phyloP scores from a whole-genome alignment of 92 coral and sea anemone species.

The Anthopleura xanthogrammica region DNA sequence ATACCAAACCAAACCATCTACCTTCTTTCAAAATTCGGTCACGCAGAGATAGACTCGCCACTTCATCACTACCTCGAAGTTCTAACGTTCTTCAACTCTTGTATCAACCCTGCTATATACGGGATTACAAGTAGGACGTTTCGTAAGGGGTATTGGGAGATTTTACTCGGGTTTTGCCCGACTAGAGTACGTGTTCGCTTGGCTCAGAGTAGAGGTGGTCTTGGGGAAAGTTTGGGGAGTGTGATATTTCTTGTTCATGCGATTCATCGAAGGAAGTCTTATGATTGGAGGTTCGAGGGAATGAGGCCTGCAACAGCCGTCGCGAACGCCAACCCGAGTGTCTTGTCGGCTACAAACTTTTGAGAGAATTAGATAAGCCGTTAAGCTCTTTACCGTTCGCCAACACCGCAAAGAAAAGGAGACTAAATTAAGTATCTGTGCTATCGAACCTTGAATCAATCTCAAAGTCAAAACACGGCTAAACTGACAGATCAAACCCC shows the following conservation, averaged over 20 bases:
- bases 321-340: not conserved
- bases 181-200: slow-evolving; percentile 7
- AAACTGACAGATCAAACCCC: too few relatives aligned
- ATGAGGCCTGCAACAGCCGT: not conserved
- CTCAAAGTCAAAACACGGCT: too few relatives aligned
- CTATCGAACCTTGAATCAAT: too few relatives aligned
- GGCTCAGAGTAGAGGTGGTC: slow-evolving; percentile 25
- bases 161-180: slow-evolving; percentile 43
- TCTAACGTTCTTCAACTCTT: slow-evolving; percentile 51
- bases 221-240: slow-evolving; percentile 31
- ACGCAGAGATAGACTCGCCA: slow-evolving; percentile 37
- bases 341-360: not conserved
- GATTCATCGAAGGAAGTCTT: slow-evolving; percentile 30
- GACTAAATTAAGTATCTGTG: too few relatives aligned
- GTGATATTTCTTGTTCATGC: slow-evolving; percentile 36
- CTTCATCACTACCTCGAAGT: slow-evolving; percentile 47
- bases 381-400: too few relatives aligned
- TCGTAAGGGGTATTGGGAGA: slow-evolving; percentile 60
- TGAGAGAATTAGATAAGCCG: too few relatives aligned
- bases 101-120: slow-evolving; percentile 65
- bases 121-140: slow-evolving; percentile 63
- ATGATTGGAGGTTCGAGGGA: slow-evolving; percentile 39
- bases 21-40: slow-evolving; percentile 32
- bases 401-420: too few relatives aligned
- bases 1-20: slow-evolving; percentile 52